Percentiles rank a stretch among this genome's conserved stretches.
phyloP scores from a whole-genome alignment of 2,113 vertebrate species.

The Tupaia chinensis region DNA sequence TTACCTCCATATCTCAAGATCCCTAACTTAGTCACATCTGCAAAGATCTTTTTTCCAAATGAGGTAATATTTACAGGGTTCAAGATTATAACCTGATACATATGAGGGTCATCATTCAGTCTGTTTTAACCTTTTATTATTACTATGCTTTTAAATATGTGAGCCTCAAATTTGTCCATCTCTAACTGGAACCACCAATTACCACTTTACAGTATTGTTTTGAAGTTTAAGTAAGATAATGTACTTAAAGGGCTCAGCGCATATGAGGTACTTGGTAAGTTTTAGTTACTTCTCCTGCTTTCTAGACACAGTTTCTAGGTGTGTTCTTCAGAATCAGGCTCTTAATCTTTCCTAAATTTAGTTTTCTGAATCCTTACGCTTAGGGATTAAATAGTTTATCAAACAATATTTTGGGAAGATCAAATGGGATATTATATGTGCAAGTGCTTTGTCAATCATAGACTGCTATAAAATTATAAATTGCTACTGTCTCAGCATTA shows the following conservation, averaged over 20 bases:
- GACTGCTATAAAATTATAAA: neutral
- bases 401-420: neutral
- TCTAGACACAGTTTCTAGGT: neutral
- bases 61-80: neutral
- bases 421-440: neutral
- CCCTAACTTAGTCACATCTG: neutral
- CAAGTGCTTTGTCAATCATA: neutral
- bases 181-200: neutral
- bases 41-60: neutral
- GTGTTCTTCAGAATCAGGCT: neutral
- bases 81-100: neutral
- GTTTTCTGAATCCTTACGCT: conserved; percentile 6
- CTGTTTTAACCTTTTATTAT: neutral
- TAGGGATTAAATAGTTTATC: neutral
- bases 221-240: conserved; percentile 14
- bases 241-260: neutral
- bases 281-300: conserved; percentile 17
- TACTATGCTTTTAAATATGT: conserved; percentile 12
- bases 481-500: neutral
- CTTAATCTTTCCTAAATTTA: conserved; percentile 24
- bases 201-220: neutral
- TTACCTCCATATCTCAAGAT: neutral
- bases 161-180: conserved; percentile 17
- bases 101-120: neutral
- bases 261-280: neutral